Percentiles rank a stretch among this genome's conserved stretches.
These are phyloP conservation scores for Pollenia labialis DNA, from an alignment of 2,888 invertebrate genomes.

Conservation along the genomic window DNA sequence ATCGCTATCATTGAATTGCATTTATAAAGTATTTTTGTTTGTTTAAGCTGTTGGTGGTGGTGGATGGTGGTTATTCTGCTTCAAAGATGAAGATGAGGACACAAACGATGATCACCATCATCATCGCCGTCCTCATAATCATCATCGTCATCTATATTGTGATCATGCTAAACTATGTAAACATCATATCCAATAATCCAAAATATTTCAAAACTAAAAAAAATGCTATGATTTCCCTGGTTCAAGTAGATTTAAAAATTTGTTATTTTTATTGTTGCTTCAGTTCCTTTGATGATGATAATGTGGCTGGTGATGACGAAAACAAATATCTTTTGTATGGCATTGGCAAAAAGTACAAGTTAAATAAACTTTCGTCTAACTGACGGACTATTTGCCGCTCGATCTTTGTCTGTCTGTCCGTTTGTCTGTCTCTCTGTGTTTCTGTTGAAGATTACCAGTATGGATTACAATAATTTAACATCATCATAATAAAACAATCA, in stretches of 20 bases:
- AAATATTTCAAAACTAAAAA: constrained; percentile 39
- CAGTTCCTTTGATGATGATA: constrained; percentile 56
- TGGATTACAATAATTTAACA: constrained; percentile 84
- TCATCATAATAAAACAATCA: constrained; percentile 84
- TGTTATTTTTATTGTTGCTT: constrained; percentile 29
- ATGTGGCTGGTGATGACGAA: constrained; percentile 76
- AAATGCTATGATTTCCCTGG: constrained; percentile 39
- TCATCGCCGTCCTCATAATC: constrained; percentile 32
- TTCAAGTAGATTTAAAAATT: constrained; percentile 2
- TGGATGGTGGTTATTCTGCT: constrained; percentile 64
- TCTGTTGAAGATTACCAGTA: constrained; percentile 78
- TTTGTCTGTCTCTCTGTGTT: constrained; percentile 17
- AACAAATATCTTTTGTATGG: constrained; percentile 60
- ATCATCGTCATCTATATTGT: constrained; percentile 38
- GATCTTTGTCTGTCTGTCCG: not conserved
- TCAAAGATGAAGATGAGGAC: constrained; percentile 71
- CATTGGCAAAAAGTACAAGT: constrained; percentile 38
- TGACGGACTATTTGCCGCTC: constrained; percentile 34
- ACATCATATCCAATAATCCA: constrained; percentile 20
- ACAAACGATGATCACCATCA: constrained; percentile 76
- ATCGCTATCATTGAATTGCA: constrained; percentile 76
- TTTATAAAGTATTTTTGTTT: constrained; percentile 70
- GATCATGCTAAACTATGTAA: constrained; percentile 45
- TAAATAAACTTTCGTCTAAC: constrained; percentile 57
- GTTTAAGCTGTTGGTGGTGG: constrained; percentile 67